phyloP scores from a whole-genome alignment of 2,797 vertebrate genomes.

The Percopsis omiscomaycus region DNA sequence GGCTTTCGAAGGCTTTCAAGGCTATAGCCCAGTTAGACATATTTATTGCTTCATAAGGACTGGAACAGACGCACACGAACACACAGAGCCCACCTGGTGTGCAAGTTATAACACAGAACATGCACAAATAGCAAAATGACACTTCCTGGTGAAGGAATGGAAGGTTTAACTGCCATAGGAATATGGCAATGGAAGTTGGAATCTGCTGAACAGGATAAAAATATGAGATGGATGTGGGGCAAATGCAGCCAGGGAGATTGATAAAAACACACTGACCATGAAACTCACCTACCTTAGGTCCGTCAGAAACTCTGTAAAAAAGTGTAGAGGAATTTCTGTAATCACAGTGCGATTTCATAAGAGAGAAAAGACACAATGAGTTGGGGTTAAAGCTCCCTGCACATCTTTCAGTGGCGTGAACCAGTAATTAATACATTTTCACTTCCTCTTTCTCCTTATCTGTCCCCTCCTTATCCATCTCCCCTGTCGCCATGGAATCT shows the following conservation, averaged over 20 bases:
- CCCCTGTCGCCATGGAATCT: not conserved
- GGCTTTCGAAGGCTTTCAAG: too few relatives aligned
- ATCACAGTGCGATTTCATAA: not conserved
- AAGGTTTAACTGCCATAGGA: not conserved
- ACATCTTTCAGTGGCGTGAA: constrained; percentile 1
- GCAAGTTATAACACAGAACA: too few relatives aligned
- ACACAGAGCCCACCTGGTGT: too few relatives aligned
- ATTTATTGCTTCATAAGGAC: too few relatives aligned
- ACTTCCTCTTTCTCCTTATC: not conserved
- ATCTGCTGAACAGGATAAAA: not conserved
- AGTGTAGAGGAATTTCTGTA: not conserved
- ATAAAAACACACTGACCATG: not conserved
- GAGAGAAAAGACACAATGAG: too few relatives aligned
- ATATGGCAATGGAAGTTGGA: not conserved
- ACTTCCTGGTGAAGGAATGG: not conserved
- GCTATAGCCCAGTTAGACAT: too few relatives aligned
- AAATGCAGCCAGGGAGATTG: not conserved
- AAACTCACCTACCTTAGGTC: not conserved
- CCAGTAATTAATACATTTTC: not conserved
- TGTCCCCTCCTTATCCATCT: not conserved
- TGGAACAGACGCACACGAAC: too few relatives aligned
- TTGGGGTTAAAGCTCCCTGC: not conserved
- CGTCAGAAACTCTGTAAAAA: not conserved
- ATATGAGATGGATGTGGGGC: not conserved
- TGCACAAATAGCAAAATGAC: not conserved